These are phyloP conservation scores for Cynocephalus volans DNA, from an alignment of 2,113 vertebrate genomes.

Conservation along the genomic window DNA sequence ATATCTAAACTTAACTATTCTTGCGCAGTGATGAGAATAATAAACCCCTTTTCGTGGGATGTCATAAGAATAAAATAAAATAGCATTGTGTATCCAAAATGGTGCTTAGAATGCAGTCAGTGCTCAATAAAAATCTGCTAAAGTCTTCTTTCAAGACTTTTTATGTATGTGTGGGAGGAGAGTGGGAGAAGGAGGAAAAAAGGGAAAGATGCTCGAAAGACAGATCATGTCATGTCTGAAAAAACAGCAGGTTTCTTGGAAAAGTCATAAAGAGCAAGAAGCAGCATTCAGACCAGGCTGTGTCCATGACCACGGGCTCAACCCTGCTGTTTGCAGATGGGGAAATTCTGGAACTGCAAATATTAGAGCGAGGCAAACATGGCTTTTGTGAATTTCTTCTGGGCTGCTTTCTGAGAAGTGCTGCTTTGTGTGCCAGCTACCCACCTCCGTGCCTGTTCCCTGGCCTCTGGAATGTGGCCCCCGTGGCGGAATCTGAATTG, in stretches of 20 bases:
- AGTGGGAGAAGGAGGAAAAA: background rate
- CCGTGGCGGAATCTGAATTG: background rate
- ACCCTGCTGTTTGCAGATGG: constrained; percentile 58
- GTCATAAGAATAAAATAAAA: background rate
- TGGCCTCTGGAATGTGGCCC: constrained; percentile 56
- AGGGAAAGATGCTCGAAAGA: background rate
- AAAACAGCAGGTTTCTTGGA: background rate
- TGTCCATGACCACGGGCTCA: constrained; percentile 32
- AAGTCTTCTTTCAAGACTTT: background rate
- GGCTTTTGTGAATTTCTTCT: constrained; percentile 57
- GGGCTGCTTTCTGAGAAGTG: constrained; percentile 62
- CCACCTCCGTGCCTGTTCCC: background rate
- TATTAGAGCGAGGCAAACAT: constrained; percentile 48
- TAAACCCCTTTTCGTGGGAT: background rate
- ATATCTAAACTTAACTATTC: background rate
- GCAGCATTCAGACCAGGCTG: background rate
- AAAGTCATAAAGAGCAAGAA: background rate
- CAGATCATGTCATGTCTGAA: background rate
- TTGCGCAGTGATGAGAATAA: background rate
- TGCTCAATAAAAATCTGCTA: background rate
- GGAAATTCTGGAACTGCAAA: constrained; percentile 68
- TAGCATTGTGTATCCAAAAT: background rate
- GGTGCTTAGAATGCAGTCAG: background rate
- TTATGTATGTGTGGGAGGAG: background rate
- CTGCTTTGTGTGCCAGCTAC: background rate